phyloP scores from a whole-genome alignment of 2,113 vertebrate species.

The Pagrus major region DNA sequence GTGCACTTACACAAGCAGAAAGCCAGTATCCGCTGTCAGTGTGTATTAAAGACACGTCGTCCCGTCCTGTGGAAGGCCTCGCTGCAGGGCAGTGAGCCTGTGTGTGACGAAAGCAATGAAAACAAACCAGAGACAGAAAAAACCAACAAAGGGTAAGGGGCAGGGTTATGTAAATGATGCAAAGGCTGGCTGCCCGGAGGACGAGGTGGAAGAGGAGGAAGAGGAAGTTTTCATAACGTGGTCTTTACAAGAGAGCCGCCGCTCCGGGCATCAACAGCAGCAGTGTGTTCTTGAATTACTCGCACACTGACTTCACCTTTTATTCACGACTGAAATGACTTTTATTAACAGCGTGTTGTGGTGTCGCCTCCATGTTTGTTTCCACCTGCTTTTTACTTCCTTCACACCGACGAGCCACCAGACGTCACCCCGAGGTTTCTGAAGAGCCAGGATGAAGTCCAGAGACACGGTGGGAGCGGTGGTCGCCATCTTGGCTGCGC shows the following conservation, averaged over 20 bases:
- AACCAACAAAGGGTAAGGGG: conserved; percentile 35
- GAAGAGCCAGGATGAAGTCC: too few species aligned
- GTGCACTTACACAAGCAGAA: conserved; percentile 49
- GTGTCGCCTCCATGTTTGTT: background rate
- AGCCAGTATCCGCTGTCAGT: conserved; percentile 58
- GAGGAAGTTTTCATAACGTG: conserved; percentile 33
- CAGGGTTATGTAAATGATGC: conserved; percentile 56
- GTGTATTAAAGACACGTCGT: conserved; percentile 41
- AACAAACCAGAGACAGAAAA: conserved; percentile 23
- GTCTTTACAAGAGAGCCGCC: conserved; percentile 30
- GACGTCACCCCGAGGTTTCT: too few species aligned
- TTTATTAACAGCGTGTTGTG: background rate
- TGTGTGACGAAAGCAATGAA: conserved; percentile 34
- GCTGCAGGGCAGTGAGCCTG: conserved; percentile 27
- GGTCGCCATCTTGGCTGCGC: too few species aligned
- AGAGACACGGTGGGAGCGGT: too few species aligned
- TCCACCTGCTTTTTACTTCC: too few species aligned
- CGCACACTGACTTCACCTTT: conserved; percentile 24
- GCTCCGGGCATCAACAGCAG: conserved; percentile 40
- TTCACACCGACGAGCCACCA: too few species aligned
- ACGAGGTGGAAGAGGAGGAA: conserved; percentile 34
- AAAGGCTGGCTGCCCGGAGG: conserved; percentile 30
- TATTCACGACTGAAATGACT: conserved; percentile 24
- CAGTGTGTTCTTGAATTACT: conserved; percentile 22
- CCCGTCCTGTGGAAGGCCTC: conserved; percentile 45